These are phyloP conservation scores for Halocynthia aurantium DNA, from an alignment of 23 tunicate genomes.

Conservation along the genomic window DNA sequence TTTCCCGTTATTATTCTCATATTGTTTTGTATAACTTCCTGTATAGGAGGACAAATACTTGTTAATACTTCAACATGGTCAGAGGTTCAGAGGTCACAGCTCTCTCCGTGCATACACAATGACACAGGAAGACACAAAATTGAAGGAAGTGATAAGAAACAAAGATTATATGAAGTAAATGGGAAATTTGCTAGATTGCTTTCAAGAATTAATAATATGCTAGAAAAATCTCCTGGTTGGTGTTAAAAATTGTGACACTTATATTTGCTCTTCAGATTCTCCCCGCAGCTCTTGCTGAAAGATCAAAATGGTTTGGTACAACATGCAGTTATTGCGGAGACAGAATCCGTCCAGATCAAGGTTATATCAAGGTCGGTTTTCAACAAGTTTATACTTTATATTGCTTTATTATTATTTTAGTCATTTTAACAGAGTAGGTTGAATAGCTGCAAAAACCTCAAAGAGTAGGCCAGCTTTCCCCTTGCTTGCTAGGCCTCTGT, in stretches of 20 bases:
- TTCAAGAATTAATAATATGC: background rate
- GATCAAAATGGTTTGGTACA: slow-evolving; percentile 88
- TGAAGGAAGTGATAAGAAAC: slow-evolving; percentile 49
- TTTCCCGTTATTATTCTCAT: too few relatives aligned
- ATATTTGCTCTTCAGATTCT: slow-evolving; percentile 46
- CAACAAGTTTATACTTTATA: too few relatives aligned
- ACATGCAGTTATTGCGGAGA: slow-evolving; percentile 86
- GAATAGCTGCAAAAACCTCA: too few relatives aligned
- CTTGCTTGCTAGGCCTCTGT: too few relatives aligned
- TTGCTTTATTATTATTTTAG: too few relatives aligned
- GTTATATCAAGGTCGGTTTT: slow-evolving; percentile 64
- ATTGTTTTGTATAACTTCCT: too few relatives aligned
- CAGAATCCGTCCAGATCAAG: slow-evolving; percentile 83
- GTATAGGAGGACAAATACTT: slow-evolving; percentile 73
- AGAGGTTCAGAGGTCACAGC: slow-evolving; percentile 76
- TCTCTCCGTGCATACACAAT: slow-evolving; percentile 72
- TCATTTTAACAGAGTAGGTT: too few relatives aligned
- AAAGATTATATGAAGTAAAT: slow-evolving; percentile 59
- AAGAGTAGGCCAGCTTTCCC: too few relatives aligned
- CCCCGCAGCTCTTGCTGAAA: slow-evolving; percentile 61
- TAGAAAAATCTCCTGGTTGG: background rate
- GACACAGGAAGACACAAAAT: slow-evolving; percentile 86
- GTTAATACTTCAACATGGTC: slow-evolving; percentile 70
- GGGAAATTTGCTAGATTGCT: background rate
- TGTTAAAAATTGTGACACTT: background rate